phyloP scores from a whole-genome alignment of 2,113 vertebrate species.

The Trogon surrucura region DNA sequence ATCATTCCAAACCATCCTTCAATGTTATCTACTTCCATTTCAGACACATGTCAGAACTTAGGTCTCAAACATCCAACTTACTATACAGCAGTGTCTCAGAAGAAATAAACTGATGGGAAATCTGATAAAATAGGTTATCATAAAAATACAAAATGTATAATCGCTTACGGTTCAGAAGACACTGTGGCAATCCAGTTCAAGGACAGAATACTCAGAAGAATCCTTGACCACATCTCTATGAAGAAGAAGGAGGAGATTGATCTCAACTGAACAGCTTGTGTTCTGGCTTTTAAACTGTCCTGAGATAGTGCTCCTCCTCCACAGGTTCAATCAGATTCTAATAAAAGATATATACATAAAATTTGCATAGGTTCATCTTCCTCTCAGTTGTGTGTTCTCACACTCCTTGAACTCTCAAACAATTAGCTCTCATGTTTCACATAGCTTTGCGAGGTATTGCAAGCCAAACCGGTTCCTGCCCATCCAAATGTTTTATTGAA shows the following conservation, averaged over 20 bases:
- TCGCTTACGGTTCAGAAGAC: conserved; percentile 56
- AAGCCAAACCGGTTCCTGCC: conserved; percentile 36
- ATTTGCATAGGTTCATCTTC: conserved; percentile 36
- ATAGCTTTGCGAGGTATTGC: not conserved
- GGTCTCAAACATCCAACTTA: not conserved
- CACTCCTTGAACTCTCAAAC: not conserved
- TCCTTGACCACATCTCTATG: conserved; percentile 16
- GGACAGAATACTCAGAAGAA: conserved; percentile 29
- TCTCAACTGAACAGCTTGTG: not conserved
- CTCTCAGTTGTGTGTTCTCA: not conserved
- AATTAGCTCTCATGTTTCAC: conserved; percentile 24
- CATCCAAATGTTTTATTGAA: not conserved
- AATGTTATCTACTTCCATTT: not conserved
- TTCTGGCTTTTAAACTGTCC: conserved; percentile 26
- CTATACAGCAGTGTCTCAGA: not conserved
- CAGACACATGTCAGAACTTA: not conserved
- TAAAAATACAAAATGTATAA: not conserved
- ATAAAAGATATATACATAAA: conserved; percentile 25
- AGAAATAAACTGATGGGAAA: not conserved
- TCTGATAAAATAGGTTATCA: not conserved
- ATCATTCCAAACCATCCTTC: not conserved
- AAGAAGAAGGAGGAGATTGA: not conserved
- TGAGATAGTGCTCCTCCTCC: conserved; percentile 38
- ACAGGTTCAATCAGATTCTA: accelerated
- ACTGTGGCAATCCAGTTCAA: conserved; percentile 4